These are phyloP conservation scores for Watersipora subatra DNA, from an alignment of 1,140 invertebrate genomes.

Conservation along the genomic window DNA sequence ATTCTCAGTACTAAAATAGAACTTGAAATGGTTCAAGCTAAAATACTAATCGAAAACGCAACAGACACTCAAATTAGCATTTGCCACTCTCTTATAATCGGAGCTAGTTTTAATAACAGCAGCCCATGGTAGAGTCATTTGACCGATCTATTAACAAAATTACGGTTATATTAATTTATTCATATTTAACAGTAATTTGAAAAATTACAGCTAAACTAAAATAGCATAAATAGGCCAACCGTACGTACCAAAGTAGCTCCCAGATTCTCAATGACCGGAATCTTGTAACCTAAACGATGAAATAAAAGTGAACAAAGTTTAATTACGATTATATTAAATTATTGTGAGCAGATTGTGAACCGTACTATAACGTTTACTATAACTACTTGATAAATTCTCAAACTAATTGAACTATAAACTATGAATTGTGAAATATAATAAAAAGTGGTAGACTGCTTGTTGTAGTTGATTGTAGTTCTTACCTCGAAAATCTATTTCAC, in stretches of 20 bases:
- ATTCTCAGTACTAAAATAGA: too few relatives aligned
- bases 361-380: neutral
- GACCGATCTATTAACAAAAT: too few relatives aligned
- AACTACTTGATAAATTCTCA: neutral
- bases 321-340: neutral
- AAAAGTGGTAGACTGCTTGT: neutral
- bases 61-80: too few relatives aligned
- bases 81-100: too few relatives aligned
- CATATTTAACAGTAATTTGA: too few relatives aligned
- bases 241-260: constrained; percentile 1
- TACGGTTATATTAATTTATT: too few relatives aligned
- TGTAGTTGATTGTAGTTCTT: neutral
- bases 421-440: neutral
- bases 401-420: neutral
- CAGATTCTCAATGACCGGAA: constrained; percentile 4
- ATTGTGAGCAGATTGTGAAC: neutral
- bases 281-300: neutral
- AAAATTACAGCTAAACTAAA: neutral
- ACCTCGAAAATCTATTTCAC: constrained; percentile 2
- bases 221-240: too few relatives aligned
- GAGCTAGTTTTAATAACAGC: too few relatives aligned
- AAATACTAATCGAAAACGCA: too few relatives aligned
- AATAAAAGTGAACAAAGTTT: neutral
- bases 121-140: too few relatives aligned
- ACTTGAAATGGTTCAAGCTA: too few relatives aligned